Base-by-base conservation (phyloP, 2,888 invertebrate genomes). In the Pherbina coryleti region DNA sequence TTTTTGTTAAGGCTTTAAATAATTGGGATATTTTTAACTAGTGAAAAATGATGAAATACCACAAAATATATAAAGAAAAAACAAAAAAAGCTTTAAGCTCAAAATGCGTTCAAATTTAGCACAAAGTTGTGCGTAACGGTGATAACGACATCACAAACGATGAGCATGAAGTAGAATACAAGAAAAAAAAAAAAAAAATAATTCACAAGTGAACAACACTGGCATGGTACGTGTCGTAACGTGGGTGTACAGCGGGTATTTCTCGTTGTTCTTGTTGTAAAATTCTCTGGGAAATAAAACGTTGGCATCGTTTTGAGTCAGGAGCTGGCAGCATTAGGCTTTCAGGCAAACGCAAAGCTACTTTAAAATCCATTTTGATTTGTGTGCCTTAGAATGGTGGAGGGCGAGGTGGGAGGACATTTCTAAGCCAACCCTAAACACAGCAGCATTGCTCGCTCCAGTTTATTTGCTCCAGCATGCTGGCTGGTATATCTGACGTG, bases 321-420 rank as follows among this genome's bases (percentile, higher is more conserved):
- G 22, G 22, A n/a, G 37, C 34, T 19, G 44, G 7, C 44, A 49
- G 44, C n/a, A 66, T 37, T 22, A 19, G 17, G 37, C 8, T 19
- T 57, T 71, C 55, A 19, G 5, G 60, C 22, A 34, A 62, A 64
- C 19, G 51, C 22, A 64, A 69, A 73, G 74, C 70, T 71, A 74
- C 78, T 79, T 78, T 74, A 79, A 79, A 78, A 76, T 70, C 74
- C 76, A 76, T 79, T 79, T 79, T 78, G 79, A 79, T 78, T 78
- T 76, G 78, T 76, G 64, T 53, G 57, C 28, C 11, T 51, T 19
- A 7, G 31, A 17, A 19, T 19, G 7, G 64, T 19, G 55, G 14
- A 3, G 22, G 51, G 28, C 37, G 17, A 25, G 17, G 62, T 37
- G 17, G 34, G 55, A 3, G 44, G 72, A 9, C 37, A 22, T 66